Percentiles rank a stretch among this genome's conserved stretches.
These are phyloP conservation scores for Hyla sarda DNA, from an alignment of 2,113 vertebrate species.

Conservation along the genomic window DNA sequence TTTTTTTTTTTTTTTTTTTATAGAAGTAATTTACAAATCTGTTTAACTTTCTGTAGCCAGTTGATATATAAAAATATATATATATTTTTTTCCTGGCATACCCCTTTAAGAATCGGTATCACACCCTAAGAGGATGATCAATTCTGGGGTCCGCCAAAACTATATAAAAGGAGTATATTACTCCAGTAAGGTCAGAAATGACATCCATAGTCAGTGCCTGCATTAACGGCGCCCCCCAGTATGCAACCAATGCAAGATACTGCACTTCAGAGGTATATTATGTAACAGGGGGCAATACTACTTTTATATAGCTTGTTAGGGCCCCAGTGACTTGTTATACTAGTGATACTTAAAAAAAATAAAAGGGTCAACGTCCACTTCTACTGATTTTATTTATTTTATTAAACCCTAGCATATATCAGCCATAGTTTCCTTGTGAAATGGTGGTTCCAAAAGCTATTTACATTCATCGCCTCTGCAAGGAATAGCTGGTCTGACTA, in stretches of 20 bases:
- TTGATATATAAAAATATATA: too few species aligned
- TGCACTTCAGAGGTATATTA: not conserved
- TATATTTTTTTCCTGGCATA: too few species aligned
- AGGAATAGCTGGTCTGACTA: too few species aligned
- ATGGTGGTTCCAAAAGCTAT: too few species aligned
- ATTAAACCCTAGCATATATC: too few species aligned
- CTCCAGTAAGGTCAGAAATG: not conserved
- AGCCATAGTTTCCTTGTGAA: too few species aligned
- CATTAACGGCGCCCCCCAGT: not conserved
- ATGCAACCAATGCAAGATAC: not conserved
- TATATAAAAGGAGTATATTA: not conserved
- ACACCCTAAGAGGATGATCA: not conserved
- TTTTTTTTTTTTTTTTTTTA: too few species aligned
- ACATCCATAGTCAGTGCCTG: not conserved
- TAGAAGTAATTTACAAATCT: too few species aligned
- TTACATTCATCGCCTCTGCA: too few species aligned
- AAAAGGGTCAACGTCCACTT: conserved; percentile 29
- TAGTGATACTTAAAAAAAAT: conserved; percentile 8
- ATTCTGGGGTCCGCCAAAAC: too few species aligned
- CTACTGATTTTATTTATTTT: not conserved
- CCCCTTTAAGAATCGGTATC: not conserved
- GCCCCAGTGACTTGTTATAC: not conserved
- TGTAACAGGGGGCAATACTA: not conserved
- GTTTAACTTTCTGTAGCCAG: too few species aligned
- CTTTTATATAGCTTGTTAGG: not conserved